phyloP scores from a whole-genome alignment of 2,888 invertebrate species.

The Eilema caniola region DNA sequence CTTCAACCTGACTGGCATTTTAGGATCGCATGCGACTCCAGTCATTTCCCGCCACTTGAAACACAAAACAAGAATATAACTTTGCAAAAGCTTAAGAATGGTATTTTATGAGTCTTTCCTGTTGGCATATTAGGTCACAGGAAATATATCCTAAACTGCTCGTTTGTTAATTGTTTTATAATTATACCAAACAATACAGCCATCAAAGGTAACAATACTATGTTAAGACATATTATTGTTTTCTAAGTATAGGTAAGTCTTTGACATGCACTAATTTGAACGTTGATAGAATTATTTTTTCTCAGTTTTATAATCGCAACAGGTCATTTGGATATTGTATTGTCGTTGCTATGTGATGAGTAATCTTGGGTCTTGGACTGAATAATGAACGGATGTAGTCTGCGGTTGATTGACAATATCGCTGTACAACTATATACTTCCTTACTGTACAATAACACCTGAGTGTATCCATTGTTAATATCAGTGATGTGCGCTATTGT shows the following conservation, averaged over 20 bases:
- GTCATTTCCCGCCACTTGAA: no score
- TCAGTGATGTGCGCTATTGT: background rate
- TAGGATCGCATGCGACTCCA: no score
- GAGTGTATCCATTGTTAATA: slow-evolving; percentile 43
- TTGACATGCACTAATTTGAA: slow-evolving; percentile 6
- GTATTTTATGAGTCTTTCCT: no score
- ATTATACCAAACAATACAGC: no score
- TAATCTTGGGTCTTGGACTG: slow-evolving; percentile 54
- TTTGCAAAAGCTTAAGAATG: no score
- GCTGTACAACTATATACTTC: slow-evolving; percentile 9
- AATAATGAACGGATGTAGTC: slow-evolving; percentile 68
- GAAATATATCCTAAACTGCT: no score
- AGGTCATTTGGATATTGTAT: slow-evolving; percentile 7
- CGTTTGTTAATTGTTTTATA: background rate
- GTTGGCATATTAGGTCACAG: no score
- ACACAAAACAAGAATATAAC: no score
- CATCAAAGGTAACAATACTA: background rate
- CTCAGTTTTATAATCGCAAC: slow-evolving; percentile 9
- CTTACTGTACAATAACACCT: slow-evolving; percentile 44
- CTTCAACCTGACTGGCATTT: no score
- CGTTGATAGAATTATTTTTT: slow-evolving; percentile 13
- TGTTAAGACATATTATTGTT: no score
- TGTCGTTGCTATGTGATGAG: slow-evolving; percentile 66
- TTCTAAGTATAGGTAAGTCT: no score
- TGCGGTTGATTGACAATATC: slow-evolving; percentile 59